phyloP scores from a whole-genome alignment of 2,113 vertebrate genomes.

The Aegithalos caudatus region DNA sequence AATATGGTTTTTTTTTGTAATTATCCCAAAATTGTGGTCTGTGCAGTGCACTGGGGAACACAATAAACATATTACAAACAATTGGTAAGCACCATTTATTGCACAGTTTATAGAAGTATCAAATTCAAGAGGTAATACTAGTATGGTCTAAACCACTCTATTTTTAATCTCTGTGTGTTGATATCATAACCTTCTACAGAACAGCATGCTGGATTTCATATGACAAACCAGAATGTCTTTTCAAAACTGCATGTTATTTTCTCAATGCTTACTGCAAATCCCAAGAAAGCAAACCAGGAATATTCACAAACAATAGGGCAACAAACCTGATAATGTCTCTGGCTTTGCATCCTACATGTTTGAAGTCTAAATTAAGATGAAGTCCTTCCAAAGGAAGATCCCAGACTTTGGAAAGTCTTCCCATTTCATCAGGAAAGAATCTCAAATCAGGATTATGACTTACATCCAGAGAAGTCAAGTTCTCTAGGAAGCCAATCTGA shows the following conservation, averaged over 20 bases:
- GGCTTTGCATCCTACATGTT: conserved; percentile 91
- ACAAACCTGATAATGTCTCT: conserved; percentile 93
- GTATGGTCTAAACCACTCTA: background rate
- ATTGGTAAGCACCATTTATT: background rate
- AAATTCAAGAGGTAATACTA: background rate
- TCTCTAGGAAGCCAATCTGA: conserved; percentile 88
- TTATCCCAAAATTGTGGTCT: background rate
- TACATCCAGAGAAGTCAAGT: conserved; percentile 90
- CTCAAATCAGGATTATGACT: conserved; percentile 85
- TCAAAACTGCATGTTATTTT: background rate
- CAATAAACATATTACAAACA: background rate
- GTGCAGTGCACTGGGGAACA: background rate
- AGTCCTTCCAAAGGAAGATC: conserved; percentile 94
- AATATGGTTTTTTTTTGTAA: background rate
- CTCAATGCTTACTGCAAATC: background rate
- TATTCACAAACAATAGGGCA: background rate
- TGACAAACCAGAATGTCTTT: background rate
- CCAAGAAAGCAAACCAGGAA: background rate
- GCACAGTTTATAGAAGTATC: background rate
- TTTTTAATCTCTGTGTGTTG: background rate
- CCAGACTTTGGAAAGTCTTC: conserved; percentile 88
- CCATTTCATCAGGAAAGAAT: conserved; percentile 95
- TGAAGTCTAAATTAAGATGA: conserved; percentile 89
- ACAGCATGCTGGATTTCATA: background rate
- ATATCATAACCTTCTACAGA: background rate